These are phyloP conservation scores for Oreochromis grahami DNA, from an alignment of 2,797 vertebrate genomes.

Conservation along the genomic window DNA sequence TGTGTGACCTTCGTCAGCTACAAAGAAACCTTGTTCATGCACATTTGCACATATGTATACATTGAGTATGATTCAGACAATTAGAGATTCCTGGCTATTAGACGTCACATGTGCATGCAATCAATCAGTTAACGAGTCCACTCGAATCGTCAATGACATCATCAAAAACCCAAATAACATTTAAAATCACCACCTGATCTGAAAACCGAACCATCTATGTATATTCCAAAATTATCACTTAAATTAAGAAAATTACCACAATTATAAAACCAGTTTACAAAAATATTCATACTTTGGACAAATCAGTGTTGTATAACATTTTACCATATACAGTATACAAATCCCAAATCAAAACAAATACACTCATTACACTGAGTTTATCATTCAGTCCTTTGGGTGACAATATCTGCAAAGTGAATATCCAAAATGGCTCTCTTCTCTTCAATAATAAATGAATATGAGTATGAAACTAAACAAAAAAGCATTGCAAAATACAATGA, in stretches of 20 bases:
- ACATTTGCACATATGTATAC: neutral
- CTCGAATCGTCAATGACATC: neutral
- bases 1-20: neutral
- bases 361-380: neutral
- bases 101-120: neutral
- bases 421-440: neutral
- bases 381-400: neutral
- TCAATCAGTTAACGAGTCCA: neutral
- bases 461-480: neutral
- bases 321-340: neutral
- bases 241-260: neutral
- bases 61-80: neutral
- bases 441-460: neutral
- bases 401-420: neutral
- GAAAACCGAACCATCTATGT: neutral
- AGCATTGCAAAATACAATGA: neutral
- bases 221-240: neutral
- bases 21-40: neutral
- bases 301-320: neutral
- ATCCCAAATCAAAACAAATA: neutral
- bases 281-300: neutral
- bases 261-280: neutral
- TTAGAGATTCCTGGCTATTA: neutral
- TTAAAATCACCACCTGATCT: neutral
- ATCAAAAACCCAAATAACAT: neutral